Evolutionary conservation across 2,888 invertebrate genomes (phyloP), one percentile per base, ranked within the genome.

Genomic region (Apotomis betuletana): DNA sequence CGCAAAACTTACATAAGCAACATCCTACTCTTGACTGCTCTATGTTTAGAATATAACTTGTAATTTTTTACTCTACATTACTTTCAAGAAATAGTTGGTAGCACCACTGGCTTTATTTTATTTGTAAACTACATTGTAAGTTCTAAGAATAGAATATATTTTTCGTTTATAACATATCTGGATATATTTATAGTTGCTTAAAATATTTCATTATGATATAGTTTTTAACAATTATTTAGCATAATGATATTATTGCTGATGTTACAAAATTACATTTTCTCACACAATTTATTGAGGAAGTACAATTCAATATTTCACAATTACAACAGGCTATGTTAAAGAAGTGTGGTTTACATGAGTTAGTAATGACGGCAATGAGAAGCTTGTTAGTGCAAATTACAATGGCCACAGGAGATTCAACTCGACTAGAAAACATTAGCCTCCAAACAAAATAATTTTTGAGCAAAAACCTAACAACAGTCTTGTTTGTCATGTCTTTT

Each of bases 401-500:
- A 41, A 65, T 15, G 15, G 46, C 9, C 65, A 49, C 75, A 74
- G 82, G 86, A 89, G 85, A 87, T 87, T 83, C 79, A 75, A 73
- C 73, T 82, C 76, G 86, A 90, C 87, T 88, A 89, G 85, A 87
- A 82, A 77, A 74, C 75, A 78, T 65, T 75, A 87, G 88, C 86
- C 87, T 89, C 87, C 71, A 81, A 78, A 77, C 71, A 76, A 76
- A 75, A 69, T 74, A 75, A 57, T 68, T 63, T 74, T 80, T 80
- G 79, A 80, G 79, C 79, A 79, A 78, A 71, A 38, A 67, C 64
- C 64, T 68, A 67, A 71, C 51, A 85, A 86, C 90, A 90, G 90
- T 90, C 90, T 90, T 90, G 76, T 49, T 90, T 90, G 76, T 49
- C 81, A 80, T 88, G 89, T 89, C 89, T 90, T 90, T 89, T 85